phyloP scores from a whole-genome alignment of 2,797 vertebrate species.

The Pangasius krempfi region DNA sequence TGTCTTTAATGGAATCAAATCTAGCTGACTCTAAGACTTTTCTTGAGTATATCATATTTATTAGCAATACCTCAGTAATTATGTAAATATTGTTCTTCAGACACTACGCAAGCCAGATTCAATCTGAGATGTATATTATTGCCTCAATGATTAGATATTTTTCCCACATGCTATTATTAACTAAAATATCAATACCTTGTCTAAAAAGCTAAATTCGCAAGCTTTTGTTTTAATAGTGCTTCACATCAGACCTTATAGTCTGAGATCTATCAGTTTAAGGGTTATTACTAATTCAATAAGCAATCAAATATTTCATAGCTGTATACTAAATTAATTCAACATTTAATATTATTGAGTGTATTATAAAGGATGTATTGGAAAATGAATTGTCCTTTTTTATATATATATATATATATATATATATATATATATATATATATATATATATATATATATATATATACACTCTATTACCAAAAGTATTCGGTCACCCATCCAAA shows the following conservation, averaged over 20 bases:
- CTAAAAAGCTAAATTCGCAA: background rate
- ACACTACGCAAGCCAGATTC: background rate
- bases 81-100: background rate
- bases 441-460: background rate
- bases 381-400: background rate
- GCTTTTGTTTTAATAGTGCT: background rate
- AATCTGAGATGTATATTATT: background rate
- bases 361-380: background rate
- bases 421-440: too few relatives aligned
- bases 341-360: background rate
- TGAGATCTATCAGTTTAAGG: slow-evolving; percentile 15
- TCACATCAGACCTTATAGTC: background rate
- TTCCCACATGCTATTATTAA: background rate
- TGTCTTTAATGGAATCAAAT: background rate
- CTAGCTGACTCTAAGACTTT: background rate
- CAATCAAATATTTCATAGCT: background rate
- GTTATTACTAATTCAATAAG: background rate
- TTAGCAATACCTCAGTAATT: background rate
- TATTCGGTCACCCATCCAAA: too few relatives aligned
- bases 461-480: too few relatives aligned
- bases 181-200: background rate
- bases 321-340: background rate
- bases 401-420: too few relatives aligned
- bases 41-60: background rate
- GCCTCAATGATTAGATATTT: background rate